phyloP scores from a whole-genome alignment of 92 coral and sea anemone species.

The Bergia sp. region DNA sequence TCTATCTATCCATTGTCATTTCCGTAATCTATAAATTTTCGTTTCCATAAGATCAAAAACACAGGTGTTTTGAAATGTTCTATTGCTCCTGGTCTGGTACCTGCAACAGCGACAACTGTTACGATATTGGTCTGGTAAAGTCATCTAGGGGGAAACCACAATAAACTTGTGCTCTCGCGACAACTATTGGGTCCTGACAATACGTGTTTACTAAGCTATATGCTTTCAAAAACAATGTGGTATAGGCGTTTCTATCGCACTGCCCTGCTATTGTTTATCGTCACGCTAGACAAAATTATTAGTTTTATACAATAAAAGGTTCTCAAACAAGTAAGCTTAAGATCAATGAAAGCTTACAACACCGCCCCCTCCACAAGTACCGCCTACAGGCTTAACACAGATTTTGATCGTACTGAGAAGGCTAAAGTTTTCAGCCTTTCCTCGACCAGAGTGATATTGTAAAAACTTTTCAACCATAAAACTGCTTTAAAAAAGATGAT shows the following conservation, averaged over 20 bases:
- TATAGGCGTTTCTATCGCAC: background rate
- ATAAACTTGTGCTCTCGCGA: background rate
- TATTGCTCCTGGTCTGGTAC: background rate
- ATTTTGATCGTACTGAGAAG: background rate
- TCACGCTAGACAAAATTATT: constrained; percentile 5
- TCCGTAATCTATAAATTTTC: background rate
- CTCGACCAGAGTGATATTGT: background rate
- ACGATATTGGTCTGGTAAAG: background rate
- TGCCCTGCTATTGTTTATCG: background rate
- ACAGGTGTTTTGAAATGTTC: background rate
- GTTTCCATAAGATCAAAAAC: background rate
- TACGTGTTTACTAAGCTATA: background rate
- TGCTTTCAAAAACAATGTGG: background rate
- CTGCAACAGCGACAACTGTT: background rate
- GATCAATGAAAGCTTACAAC: background rate
- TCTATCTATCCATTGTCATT: background rate
- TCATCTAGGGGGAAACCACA: background rate
- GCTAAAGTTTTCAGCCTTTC: background rate
- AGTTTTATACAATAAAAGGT: background rate
- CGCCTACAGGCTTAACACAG: background rate
- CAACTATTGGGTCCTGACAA: background rate
- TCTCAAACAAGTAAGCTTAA: background rate
- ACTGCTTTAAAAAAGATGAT: background rate
- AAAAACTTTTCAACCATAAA: background rate
- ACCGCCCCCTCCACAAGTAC: background rate